phyloP scores from a whole-genome alignment of 2,113 vertebrate genomes.

The Upupa epops region DNA sequence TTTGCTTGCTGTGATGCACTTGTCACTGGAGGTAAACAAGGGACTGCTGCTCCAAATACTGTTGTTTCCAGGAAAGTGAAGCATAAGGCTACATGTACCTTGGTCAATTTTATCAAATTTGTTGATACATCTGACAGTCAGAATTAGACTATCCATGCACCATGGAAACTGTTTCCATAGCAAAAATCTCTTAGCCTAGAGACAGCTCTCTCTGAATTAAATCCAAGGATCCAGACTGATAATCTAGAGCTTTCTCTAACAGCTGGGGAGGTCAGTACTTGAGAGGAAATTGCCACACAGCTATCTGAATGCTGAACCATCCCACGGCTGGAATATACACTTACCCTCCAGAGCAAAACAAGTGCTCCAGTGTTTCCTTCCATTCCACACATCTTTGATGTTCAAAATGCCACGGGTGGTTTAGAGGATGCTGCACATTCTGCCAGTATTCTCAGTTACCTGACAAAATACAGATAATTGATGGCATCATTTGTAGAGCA shows the following conservation, averaged over 20 bases:
- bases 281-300: background rate
- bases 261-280: background rate
- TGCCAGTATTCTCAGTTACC: background rate
- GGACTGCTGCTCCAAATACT: background rate
- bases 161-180: constrained; percentile 57
- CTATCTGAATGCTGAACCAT: background rate
- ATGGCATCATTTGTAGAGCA: background rate
- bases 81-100: background rate
- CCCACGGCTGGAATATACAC: background rate
- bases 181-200: constrained; percentile 13
- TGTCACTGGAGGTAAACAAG: background rate
- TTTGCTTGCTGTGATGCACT: background rate
- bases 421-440: background rate
- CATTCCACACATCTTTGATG: background rate
- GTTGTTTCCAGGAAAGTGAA: background rate
- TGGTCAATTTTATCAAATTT: background rate
- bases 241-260: constrained; percentile 9
- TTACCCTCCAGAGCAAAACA: background rate
- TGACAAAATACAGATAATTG: background rate
- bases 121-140: background rate
- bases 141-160: background rate
- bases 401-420: background rate
- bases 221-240: constrained; percentile 12
- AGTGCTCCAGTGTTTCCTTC: background rate
- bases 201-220: constrained; percentile 28